Conservation (phyloP, 2,797 vertebrate genomes). For the Decapterus maruadsi region DNA sequence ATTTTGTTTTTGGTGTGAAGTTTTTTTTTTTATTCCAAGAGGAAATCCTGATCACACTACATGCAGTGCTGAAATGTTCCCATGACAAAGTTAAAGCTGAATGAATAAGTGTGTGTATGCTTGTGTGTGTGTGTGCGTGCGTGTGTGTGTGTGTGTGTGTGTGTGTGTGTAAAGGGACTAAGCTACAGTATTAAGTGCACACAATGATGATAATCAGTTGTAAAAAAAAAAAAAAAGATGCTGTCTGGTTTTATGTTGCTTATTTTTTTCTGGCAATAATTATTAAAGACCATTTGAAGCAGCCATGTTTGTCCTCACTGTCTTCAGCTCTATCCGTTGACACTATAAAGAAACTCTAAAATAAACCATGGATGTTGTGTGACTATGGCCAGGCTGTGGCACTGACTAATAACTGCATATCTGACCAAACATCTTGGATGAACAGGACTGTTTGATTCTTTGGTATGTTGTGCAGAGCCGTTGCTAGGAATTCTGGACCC, state of each 20-base stretch:
- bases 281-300: constrained; percentile 69
- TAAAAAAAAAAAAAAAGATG: constrained; percentile 43
- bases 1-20: constrained; percentile 34
- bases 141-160: constrained; percentile 35
- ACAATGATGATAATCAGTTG: constrained; percentile 73
- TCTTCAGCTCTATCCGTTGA: not conserved
- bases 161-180: constrained; percentile 58
- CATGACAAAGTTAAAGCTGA: constrained; percentile 41
- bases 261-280: constrained; percentile 59
- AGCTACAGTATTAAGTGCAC: constrained; percentile 80
- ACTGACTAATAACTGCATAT: not conserved
- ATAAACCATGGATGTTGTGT: not conserved
- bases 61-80: constrained; percentile 63
- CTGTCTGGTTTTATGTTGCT: constrained; percentile 67
- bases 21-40: constrained; percentile 7
- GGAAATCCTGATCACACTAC: constrained; percentile 27
- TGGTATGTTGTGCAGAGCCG: too few species aligned
- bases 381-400: not conserved
- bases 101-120: constrained; percentile 36
- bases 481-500: too few species aligned
- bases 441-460: not conserved
- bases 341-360: not conserved
- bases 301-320: constrained; percentile 26
- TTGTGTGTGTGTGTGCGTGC: constrained; percentile 30
- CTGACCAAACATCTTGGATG: not conserved